Base-by-base conservation (phyloP, 2,888 invertebrate species). In the Myopa testacea region DNA sequence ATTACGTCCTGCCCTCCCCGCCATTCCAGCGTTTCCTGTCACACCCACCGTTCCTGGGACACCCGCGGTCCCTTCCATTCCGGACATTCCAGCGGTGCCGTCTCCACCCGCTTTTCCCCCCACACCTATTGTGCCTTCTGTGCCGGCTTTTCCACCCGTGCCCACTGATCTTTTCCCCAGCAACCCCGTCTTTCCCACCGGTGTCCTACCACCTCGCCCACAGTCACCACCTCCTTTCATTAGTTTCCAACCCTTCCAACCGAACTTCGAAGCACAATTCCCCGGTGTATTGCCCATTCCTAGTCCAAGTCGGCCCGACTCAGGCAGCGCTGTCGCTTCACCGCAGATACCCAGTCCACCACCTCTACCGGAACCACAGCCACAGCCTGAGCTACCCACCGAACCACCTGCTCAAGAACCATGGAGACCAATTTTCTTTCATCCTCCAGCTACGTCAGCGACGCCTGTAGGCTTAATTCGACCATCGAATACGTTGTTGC, bases 311-410 rank as follows among this genome's bases (percentile, higher is more conserved):
- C 83, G 55, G 12, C 81, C 86, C 0, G 85, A 87, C 34, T 79
- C 82, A 4, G 88, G 88, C 65, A 86, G 86, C 10, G 87, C 86
- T 0, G 87, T 86, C 69, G 88, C 87, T 10, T 80, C 86, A 1
- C 88, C 88, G 10, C 88, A 88, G 79, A 88, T 88, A 38, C 74
- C 78, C 19, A 58, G 78, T 1, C 83, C 82, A 0, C 74, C 77
- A 0, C 81, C 82, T 16, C 78, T 81, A 6, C 80, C 80, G 16
- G 79, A 81, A 4, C 80, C 81, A 7, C 74, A 81, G 12, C 83
- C 80, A 8, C 81, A 82, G 26, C 78, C 81, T 3, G 81, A 83
- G 6, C 71, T 81, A 14, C 82, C 81, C 19, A 14, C 78, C 4
- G 70, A 37, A 3, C 80, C 81, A 63, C 82, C 82, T 16, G 80